Conservation (phyloP, 2,888 invertebrate species). For the Pantelozetes paolii region DNA sequence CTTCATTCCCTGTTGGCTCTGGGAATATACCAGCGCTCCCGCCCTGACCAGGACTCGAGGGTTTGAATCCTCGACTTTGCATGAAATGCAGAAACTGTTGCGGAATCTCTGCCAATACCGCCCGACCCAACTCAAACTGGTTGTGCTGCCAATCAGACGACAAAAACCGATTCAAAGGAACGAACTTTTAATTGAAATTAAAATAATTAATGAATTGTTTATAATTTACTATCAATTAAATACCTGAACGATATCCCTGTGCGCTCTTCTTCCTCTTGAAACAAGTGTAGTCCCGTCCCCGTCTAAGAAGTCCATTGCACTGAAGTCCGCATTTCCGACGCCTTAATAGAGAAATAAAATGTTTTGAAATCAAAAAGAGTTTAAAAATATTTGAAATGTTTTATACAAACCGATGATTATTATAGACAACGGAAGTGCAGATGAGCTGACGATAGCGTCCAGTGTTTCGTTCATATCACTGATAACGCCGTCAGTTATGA, state of each 20-base stretch:
- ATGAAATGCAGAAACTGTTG: conserved; percentile 35
- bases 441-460: conserved; percentile 55
- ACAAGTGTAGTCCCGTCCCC: conserved; percentile 17
- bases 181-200: conserved; percentile 25
- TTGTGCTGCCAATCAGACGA: neutral
- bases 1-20: conserved; percentile 7
- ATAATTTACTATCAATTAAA: neutral
- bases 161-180: conserved; percentile 33
- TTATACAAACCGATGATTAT: conserved; percentile 60
- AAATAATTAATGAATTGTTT: neutral
- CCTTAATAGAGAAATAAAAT: conserved; percentile 50
- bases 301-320: conserved; percentile 61
- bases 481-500: conserved; percentile 62
- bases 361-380: neutral
- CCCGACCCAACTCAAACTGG: conserved; percentile 21
- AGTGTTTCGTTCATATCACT: conserved; percentile 59
- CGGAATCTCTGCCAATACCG: conserved; percentile 33
- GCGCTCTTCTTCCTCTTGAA: conserved; percentile 14
- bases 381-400: too few relatives aligned
- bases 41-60: neutral
- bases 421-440: conserved; percentile 59
- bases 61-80: conserved; percentile 39
- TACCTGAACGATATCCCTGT: conserved; percentile 47
- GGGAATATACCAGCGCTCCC: neutral
- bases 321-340: conserved; percentile 61